Evolutionary conservation across 2,888 invertebrate genomes (phyloP).

Genomic region (Caenorhabditis macrosperma): DNA sequence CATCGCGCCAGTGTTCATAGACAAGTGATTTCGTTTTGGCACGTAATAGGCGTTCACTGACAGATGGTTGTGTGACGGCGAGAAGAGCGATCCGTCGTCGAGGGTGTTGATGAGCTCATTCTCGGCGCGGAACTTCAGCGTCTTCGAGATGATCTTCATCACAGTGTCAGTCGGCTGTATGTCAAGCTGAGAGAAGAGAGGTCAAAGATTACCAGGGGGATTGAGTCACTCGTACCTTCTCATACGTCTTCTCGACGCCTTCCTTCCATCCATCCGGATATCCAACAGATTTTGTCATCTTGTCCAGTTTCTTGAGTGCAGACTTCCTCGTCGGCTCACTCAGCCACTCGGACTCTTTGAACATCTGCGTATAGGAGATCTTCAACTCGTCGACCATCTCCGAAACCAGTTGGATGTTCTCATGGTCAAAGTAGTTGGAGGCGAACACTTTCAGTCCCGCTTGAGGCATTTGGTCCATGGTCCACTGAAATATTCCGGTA

Average conservation of each 20-base stretch:
- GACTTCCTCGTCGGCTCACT: neutral
- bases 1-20: neutral
- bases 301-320: neutral
- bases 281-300: neutral
- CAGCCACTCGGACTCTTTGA: too few relatives aligned
- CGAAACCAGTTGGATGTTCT: too few relatives aligned
- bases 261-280: slow-evolving; percentile 1
- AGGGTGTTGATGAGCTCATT: too few relatives aligned
- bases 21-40: neutral
- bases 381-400: too few relatives aligned
- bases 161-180: neutral
- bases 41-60: neutral
- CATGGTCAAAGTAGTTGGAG: neutral
- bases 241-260: neutral
- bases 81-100: too few relatives aligned
- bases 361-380: too few relatives aligned
- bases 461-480: too few relatives aligned
- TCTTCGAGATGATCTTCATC: neutral
- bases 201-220: neutral
- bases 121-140: too few relatives aligned
- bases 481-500: too few relatives aligned
- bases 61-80: neutral
- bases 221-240: neutral
- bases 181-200: slow-evolving; percentile 4
- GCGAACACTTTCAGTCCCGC: neutral